Conservation (phyloP, 2,113 vertebrate genomes). For the Aptenodytes patagonicus region DNA sequence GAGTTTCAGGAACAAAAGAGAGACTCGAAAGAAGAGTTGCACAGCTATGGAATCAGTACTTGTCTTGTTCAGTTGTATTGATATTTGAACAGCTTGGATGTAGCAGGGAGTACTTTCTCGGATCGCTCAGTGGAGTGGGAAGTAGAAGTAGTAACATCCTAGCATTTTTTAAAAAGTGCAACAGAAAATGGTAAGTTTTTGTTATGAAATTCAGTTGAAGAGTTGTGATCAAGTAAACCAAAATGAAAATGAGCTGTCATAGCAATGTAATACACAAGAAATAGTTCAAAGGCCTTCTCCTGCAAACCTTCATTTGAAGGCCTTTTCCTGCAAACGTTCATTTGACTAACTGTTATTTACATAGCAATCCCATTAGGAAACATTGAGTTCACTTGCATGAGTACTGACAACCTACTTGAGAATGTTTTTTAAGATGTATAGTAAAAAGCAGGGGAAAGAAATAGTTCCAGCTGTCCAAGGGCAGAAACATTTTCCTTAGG, state of each 20-base stretch:
- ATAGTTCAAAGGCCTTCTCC: neutral
- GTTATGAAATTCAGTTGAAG: neutral
- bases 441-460: neutral
- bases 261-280: neutral
- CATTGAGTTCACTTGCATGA: neutral
- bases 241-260: neutral
- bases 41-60: neutral
- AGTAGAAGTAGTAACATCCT: neutral
- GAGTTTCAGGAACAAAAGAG: neutral
- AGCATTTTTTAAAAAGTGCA: neutral
- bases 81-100: neutral
- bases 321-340: neutral
- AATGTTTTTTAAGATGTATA: neutral
- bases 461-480: neutral
- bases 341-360: neutral
- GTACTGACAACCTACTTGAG: neutral
- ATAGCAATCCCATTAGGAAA: neutral
- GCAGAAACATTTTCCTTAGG: neutral
- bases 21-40: neutral
- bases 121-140: neutral
- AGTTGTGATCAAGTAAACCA: neutral
- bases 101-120: neutral
- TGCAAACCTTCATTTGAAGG: neutral
- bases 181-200: neutral
- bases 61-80: neutral